These are phyloP conservation scores for Agapornis canus DNA, from an alignment of 2,797 vertebrate species.

Conservation along the genomic window DNA sequence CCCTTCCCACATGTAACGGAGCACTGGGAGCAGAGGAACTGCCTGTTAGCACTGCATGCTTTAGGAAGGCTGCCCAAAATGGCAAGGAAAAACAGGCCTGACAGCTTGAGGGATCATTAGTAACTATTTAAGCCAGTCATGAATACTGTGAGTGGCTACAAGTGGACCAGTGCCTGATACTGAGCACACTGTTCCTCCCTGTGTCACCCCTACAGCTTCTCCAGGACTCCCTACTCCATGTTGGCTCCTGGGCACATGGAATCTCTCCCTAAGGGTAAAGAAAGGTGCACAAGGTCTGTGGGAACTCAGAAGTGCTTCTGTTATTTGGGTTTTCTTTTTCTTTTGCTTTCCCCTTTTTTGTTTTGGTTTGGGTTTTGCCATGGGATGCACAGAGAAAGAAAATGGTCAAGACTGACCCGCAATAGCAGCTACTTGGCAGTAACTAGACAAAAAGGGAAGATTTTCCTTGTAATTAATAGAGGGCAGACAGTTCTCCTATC, in stretches of 20 bases:
- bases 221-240: background rate
- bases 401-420: background rate
- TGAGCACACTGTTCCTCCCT: background rate
- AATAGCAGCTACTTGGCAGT: background rate
- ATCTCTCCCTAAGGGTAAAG: background rate
- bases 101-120: background rate
- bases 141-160: background rate
- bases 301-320: background rate
- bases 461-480: background rate
- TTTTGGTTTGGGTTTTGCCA: background rate
- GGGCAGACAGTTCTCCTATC: background rate
- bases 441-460: background rate
- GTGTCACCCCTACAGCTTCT: background rate
- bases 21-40: slow-evolving; percentile 78
- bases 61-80: background rate
- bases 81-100: background rate
- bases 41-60: rapidly evolving
- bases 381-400: background rate
- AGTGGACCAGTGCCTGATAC: background rate
- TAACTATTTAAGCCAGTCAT: background rate
- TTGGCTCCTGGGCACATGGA: background rate
- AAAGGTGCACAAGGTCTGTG: background rate
- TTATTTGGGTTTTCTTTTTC: background rate
- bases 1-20: slow-evolving; percentile 92
- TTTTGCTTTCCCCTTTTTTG: background rate